Percentiles rank a stretch among this genome's conserved stretches.
phyloP scores from a whole-genome alignment of 2,113 vertebrate species.

The Silurus glanis region DNA sequence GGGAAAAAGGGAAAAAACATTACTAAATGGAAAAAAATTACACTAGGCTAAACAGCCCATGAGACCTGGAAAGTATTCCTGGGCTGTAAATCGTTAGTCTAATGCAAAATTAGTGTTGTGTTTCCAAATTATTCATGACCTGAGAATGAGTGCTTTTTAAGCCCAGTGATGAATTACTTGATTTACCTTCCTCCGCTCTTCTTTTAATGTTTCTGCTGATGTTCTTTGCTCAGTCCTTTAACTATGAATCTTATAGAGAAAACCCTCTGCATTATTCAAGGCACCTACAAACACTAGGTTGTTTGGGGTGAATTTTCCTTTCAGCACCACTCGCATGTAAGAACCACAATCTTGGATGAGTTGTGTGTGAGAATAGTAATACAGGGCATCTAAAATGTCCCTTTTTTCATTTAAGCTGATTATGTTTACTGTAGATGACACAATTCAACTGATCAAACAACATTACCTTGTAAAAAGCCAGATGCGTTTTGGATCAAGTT shows the following conservation, averaged over 20 bases:
- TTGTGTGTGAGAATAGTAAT: background rate
- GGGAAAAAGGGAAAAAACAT: slow-evolving; percentile 65
- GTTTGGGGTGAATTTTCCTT: slow-evolving; percentile 20
- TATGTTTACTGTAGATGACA: slow-evolving; percentile 18
- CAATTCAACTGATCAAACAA: slow-evolving; percentile 39
- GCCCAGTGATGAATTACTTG: slow-evolving; percentile 67
- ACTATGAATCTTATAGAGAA: slow-evolving; percentile 44
- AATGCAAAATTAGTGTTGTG: slow-evolving; percentile 80
- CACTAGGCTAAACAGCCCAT: slow-evolving; percentile 59
- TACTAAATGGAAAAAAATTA: slow-evolving; percentile 68
- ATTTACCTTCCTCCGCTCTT: slow-evolving; percentile 59
- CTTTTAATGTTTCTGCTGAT: slow-evolving; percentile 31
- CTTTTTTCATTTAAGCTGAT: slow-evolving; percentile 30
- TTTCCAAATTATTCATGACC: slow-evolving; percentile 77
- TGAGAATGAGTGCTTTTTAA: slow-evolving; percentile 70
- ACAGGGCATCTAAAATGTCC: slow-evolving; percentile 5
- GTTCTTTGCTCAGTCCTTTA: slow-evolving; percentile 24
- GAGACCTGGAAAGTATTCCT: slow-evolving; percentile 76
- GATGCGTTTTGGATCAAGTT: slow-evolving; percentile 15
- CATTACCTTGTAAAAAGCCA: slow-evolving; percentile 45
- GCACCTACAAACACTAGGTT: slow-evolving; percentile 57
- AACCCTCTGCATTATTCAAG: slow-evolving; percentile 63
- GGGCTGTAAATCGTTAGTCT: slow-evolving; percentile 81
- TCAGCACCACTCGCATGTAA: background rate
- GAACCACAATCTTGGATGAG: background rate